These are phyloP conservation scores for Ligdia adustata DNA, from an alignment of 2,888 invertebrate genomes.

Conservation along the genomic window DNA sequence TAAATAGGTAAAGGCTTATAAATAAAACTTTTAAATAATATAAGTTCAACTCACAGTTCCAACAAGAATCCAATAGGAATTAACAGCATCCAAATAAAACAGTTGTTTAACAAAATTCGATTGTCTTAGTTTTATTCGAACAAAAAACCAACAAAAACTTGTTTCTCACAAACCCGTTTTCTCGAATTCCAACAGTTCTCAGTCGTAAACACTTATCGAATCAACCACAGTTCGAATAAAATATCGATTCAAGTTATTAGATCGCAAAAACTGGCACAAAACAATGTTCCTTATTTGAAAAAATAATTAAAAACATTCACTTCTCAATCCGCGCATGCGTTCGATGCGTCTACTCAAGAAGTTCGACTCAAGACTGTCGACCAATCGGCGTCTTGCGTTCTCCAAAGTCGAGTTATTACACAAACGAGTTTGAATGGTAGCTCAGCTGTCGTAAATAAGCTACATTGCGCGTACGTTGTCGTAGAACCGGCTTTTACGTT, in stretches of 20 bases:
- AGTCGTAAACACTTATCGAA: constrained; percentile 18
- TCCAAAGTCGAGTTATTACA: constrained; percentile 58
- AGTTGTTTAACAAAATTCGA: constrained; percentile 36
- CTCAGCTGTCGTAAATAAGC: constrained; percentile 50
- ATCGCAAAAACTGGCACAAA: constrained; percentile 8
- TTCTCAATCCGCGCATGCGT: constrained; percentile 54
- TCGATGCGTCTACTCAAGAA: constrained; percentile 38
- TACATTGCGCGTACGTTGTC: constrained; percentile 46
- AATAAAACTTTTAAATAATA: too few species aligned
- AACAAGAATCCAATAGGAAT: constrained; percentile 52
- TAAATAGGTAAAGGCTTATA: too few species aligned
- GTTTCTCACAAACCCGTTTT: constrained; percentile 31
- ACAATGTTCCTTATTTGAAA: constrained; percentile 34
- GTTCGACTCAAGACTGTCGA: constrained; percentile 22
- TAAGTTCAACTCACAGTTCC: constrained; percentile 51
- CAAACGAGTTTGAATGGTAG: constrained; percentile 60
- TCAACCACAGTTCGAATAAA: constrained; percentile 11
- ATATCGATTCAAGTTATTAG: constrained; percentile 4
- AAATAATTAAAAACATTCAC: constrained; percentile 46
- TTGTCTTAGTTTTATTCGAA: constrained; percentile 47
- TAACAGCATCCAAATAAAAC: constrained; percentile 31
- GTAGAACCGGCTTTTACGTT: constrained; percentile 53
- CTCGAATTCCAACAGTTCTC: constrained; percentile 32
- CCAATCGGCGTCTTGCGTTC: constrained; percentile 69
- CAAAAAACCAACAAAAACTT: constrained; percentile 58